phyloP scores from a whole-genome alignment of 2,113 vertebrate genomes.

The Pelodiscus sinensis region DNA sequence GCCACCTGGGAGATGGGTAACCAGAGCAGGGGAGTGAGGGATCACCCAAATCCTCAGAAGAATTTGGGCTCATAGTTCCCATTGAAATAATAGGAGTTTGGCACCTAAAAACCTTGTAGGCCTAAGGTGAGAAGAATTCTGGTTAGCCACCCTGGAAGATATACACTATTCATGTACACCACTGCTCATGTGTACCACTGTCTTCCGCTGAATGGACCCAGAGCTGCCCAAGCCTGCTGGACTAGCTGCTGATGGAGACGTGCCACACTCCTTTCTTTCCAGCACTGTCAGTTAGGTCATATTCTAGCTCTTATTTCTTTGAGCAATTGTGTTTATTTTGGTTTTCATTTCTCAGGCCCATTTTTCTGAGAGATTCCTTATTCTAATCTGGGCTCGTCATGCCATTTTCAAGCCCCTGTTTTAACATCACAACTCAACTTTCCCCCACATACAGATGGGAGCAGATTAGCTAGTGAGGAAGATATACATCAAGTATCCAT shows the following conservation, averaged over 20 bases:
- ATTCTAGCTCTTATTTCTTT: neutral
- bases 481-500: neutral
- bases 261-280: neutral
- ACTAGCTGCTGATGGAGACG: neutral
- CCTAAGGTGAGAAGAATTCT: neutral
- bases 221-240: neutral
- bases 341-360: neutral
- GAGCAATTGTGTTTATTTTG: neutral
- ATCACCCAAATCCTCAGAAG: neutral
- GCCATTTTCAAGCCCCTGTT: neutral
- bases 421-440: neutral
- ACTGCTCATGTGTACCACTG: rapidly evolving
- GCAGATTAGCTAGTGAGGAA: neutral
- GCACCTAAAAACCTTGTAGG: neutral
- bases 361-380: neutral
- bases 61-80: neutral
- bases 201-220: neutral
- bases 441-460: neutral
- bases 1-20: neutral
- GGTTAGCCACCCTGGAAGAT: neutral
- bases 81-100: neutral
- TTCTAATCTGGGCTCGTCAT: neutral
- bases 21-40: neutral
- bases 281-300: rapidly evolving
- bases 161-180: no score